Evolutionary conservation across 2,797 vertebrate species (phyloP).

Genomic region (Paedocypris micromegethes): DNA sequence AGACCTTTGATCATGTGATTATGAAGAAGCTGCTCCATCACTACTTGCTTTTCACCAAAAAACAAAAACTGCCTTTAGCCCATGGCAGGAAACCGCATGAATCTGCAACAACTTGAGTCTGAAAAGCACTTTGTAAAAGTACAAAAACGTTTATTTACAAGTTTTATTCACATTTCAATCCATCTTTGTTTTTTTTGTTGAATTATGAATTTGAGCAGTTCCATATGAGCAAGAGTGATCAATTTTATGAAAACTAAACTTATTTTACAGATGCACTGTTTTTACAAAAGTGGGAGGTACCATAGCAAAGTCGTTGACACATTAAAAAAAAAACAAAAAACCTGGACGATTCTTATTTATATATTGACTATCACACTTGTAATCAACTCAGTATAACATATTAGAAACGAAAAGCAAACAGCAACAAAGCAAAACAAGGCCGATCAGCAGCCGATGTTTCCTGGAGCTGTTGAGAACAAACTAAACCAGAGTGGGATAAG

Average conservation of each 20-base stretch:
- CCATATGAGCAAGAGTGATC: neutral
- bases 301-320: no score
- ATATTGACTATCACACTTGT: no score
- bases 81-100: neutral
- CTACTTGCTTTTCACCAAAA: neutral
- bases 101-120: slow-evolving; percentile 15
- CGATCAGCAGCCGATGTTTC: no score
- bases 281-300: slow-evolving; percentile 23
- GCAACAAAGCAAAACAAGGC: no score
- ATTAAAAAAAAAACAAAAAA: no score
- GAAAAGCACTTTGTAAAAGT: neutral
- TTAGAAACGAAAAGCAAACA: no score
- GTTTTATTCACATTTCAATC: slow-evolving; percentile 20
- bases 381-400: no score
- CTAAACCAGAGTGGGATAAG: neutral
- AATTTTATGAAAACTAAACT: slow-evolving; percentile 20
- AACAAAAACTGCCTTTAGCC: neutral
- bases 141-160: slow-evolving; percentile 50
- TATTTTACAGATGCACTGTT: slow-evolving; percentile 40
- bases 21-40: neutral
- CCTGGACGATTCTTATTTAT: no score
- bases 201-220: neutral
- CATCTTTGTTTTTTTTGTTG: slow-evolving; percentile 7
- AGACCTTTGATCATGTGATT: no score
- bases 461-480: no score